Evolutionary conservation across 2,797 vertebrate species (phyloP).

Genomic region (Aselliscus stoliczkanus): DNA sequence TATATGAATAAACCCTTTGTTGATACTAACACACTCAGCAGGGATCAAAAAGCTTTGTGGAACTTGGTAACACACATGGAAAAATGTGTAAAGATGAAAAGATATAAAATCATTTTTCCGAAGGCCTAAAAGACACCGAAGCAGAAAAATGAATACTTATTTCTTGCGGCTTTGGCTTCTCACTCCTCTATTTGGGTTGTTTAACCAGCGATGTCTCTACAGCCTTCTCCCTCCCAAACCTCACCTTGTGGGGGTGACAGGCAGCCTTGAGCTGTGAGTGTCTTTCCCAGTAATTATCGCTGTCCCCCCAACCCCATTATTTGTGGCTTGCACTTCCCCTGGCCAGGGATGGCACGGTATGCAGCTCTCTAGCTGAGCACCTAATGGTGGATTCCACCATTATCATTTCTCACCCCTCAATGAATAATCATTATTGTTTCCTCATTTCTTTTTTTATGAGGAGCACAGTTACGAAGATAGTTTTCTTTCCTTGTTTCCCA

Average conservation of each 20-base stretch:
- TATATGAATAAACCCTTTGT: neutral
- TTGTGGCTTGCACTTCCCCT: conserved; percentile 34
- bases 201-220: conserved; percentile 14
- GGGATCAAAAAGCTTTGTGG: neutral
- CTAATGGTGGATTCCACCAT: neutral
- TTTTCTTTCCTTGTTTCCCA: conserved; percentile 69
- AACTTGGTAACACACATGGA: neutral
- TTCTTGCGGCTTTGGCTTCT: neutral
- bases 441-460: conserved; percentile 65
- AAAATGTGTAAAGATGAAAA: neutral
- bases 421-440: conserved; percentile 64
- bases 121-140: neutral
- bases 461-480: conserved; percentile 45
- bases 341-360: conserved; percentile 3
- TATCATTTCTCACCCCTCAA: conserved; percentile 62
- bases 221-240: conserved; percentile 36
- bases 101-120: neutral
- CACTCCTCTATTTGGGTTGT: neutral
- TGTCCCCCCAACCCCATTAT: conserved; percentile 3
- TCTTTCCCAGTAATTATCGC: conserved; percentile 41
- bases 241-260: conserved; percentile 52
- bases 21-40: neutral
- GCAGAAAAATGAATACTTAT: neutral
- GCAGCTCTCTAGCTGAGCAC: neutral
- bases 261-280: conserved; percentile 31